Percentiles rank a stretch among this genome's conserved stretches.
These are phyloP conservation scores for Scaptomyza flava DNA, from an alignment of 2,888 invertebrate genomes.

Conservation along the genomic window DNA sequence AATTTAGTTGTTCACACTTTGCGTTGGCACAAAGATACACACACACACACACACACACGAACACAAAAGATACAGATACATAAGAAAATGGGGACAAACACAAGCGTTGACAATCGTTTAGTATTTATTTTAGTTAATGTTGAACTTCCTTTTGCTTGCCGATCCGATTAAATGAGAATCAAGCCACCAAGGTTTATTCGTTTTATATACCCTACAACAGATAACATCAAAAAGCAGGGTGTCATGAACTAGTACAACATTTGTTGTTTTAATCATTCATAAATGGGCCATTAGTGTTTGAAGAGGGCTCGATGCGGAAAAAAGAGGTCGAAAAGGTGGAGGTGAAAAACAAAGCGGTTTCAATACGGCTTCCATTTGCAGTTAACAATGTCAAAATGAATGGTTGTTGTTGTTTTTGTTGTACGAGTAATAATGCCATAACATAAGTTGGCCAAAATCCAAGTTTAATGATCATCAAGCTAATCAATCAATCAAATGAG, in stretches of 20 bases:
- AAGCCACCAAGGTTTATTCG: conserved; percentile 12
- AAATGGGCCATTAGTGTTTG: neutral
- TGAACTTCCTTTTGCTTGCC: neutral
- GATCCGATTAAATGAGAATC: neutral
- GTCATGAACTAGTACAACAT: too few relatives aligned
- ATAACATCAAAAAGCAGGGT: neutral
- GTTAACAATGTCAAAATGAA: conserved; percentile 40
- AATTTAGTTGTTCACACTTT: conserved; percentile 75
- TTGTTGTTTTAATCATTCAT: too few relatives aligned
- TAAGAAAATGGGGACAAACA: conserved; percentile 58
- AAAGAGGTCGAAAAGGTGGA: neutral
- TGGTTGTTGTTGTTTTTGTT: conserved; percentile 15
- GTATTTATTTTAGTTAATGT: neutral
- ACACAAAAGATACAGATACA: conserved; percentile 12
- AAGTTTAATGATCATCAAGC: conserved; percentile 16
- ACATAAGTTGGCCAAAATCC: conserved; percentile 17
- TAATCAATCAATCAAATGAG: conserved; percentile 17
- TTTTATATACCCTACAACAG: neutral
- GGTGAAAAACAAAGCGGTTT: conserved; percentile 1
- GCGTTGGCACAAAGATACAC: conserved; percentile 62
- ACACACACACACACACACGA: conserved; percentile 23
- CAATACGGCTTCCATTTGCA: conserved; percentile 63
- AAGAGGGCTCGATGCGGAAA: neutral
- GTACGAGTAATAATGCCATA: conserved; percentile 45
- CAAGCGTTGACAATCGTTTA: conserved; percentile 43